A percentile compares a stretch with the other conserved stretches of the same genome.
These are phyloP conservation scores for Microctonus aethiopoides DNA, from an alignment of 2,888 invertebrate species.

Conservation along the genomic window DNA sequence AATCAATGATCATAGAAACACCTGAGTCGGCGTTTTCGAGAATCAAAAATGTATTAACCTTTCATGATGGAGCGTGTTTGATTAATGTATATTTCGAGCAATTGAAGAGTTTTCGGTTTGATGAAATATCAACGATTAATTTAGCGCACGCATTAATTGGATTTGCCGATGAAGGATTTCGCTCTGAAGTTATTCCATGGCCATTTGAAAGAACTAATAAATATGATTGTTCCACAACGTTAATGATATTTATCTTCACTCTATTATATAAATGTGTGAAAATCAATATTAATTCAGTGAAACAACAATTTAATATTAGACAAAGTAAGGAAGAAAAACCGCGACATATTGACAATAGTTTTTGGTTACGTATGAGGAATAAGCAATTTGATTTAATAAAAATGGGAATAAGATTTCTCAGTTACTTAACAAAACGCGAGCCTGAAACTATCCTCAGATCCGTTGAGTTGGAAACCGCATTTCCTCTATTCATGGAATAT, in stretches of 20 bases:
- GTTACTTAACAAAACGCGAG: conserved; percentile 56
- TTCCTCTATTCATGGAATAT: conserved; percentile 56
- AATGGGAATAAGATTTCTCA: conserved; percentile 57
- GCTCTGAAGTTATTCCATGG: conserved; percentile 51
- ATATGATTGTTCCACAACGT: conserved; percentile 55
- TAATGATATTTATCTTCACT: conserved; percentile 54
- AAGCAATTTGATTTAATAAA: conserved; percentile 51
- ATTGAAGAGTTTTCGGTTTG: conserved; percentile 53
- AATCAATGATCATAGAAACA: neutral
- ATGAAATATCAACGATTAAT: conserved; percentile 52
- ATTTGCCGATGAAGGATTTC: conserved; percentile 51
- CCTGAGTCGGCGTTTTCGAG: neutral
- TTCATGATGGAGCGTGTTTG: conserved; percentile 52
- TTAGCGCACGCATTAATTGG: conserved; percentile 51
- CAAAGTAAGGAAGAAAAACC: conserved; percentile 24
- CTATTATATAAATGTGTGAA: conserved; percentile 54
- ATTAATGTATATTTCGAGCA: conserved; percentile 58
- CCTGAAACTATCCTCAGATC: conserved; percentile 54
- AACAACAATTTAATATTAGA: conserved; percentile 19
- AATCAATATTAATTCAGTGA: conserved; percentile 43
- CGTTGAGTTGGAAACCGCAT: conserved; percentile 55
- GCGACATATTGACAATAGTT: conserved; percentile 42
- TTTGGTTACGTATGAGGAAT: conserved; percentile 48
- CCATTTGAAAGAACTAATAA: conserved; percentile 47
- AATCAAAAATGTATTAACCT: conserved; percentile 11